These are phyloP conservation scores for Choloepus hoffmanni DNA, from an alignment of 2,113 vertebrate species.

Conservation along the genomic window DNA sequence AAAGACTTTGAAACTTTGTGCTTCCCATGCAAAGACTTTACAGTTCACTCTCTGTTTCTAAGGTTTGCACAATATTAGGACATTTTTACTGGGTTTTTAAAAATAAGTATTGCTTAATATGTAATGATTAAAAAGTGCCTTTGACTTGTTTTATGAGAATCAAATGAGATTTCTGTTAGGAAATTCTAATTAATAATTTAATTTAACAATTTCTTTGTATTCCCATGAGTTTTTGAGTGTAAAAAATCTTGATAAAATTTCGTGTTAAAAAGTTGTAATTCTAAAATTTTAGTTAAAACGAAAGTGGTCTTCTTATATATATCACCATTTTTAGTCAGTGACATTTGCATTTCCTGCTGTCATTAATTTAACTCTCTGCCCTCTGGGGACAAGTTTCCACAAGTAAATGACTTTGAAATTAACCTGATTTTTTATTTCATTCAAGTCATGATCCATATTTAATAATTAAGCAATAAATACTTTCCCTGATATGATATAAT, in stretches of 20 bases:
- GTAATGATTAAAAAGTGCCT: neutral
- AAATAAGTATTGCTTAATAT: neutral
- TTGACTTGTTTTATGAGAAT: neutral
- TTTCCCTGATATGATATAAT: neutral
- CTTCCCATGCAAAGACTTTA: neutral
- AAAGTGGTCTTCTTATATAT: neutral
- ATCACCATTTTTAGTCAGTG: neutral
- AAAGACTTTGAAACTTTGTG: constrained; percentile 58
- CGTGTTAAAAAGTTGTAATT: neutral
- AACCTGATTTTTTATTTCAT: neutral
- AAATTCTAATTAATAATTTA: neutral
- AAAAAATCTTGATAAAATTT: neutral
- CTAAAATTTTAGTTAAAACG: neutral
- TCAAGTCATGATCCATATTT: neutral
- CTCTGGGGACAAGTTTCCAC: neutral
- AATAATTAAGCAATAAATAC: neutral
- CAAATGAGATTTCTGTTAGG: neutral
- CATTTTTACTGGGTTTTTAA: neutral
- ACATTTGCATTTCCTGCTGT: neutral
- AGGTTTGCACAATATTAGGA: constrained; percentile 6
- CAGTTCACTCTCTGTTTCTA: neutral
- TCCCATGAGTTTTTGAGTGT: neutral
- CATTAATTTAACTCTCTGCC: neutral
- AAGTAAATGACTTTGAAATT: neutral
- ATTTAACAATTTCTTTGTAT: neutral